A percentile compares a stretch with the other conserved stretches of the same genome.
Evolutionary conservation across 2,113 vertebrate species (phyloP).

Genomic region (Rattus norvegicus): GRCr8 NC_086035.1:29679001-29679500

Average conservation of each 20-base stretch:
- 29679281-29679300: neutral
- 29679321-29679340: neutral
- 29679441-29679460: neutral
- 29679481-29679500: neutral
- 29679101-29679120: neutral
- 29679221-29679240: neutral
- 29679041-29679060: neutral
- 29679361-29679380: neutral
- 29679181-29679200: neutral
- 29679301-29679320: neutral
- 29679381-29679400: neutral
- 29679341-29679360: neutral
- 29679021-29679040: no score
- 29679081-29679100: neutral
- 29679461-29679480: neutral
- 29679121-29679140: neutral
- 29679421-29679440: neutral
- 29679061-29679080: neutral
- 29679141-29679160: neutral
- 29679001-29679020: neutral
- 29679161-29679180: neutral
- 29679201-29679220: neutral
- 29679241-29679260: neutral
- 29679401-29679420: neutral
- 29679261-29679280: neutral